Conservation (phyloP, 2,113 vertebrate species). For the Hippocampus barbouri region DNA sequence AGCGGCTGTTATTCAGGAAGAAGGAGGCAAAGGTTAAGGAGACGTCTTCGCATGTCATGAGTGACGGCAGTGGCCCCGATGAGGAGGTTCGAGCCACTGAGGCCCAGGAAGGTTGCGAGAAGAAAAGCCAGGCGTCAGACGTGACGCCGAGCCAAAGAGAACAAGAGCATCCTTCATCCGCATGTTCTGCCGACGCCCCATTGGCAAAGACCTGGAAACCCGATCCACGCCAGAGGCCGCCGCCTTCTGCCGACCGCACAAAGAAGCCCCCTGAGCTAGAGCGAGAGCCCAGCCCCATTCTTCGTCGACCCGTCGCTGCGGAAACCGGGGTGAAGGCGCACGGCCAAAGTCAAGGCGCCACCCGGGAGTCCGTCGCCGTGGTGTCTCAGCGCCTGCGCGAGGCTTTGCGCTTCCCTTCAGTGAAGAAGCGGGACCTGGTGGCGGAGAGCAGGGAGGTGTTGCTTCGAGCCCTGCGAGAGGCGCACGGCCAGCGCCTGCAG, state of each 20-base stretch:
- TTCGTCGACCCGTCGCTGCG: neutral
- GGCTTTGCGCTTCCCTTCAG: conserved; percentile 52
- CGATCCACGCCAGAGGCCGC: conserved; percentile 9
- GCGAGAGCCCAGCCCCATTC: conserved; percentile 10
- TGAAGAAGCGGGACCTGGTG: conserved; percentile 61
- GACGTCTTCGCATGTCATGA: conserved; percentile 14
- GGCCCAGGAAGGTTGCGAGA: neutral
- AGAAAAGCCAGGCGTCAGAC: neutral
- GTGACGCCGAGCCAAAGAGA: neutral
- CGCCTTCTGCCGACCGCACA: conserved; percentile 20
- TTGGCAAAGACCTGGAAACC: conserved; percentile 4
- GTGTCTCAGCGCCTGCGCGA: conserved; percentile 63
- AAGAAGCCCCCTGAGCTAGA: neutral
- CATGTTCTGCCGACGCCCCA: conserved; percentile 7
- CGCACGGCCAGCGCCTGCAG: conserved; percentile 68
- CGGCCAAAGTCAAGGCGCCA: neutral
- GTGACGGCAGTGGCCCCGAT: conserved; percentile 5
- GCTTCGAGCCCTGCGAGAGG: conserved; percentile 56
- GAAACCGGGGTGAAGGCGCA: conserved; percentile 11
- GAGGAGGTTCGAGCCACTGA: conserved; percentile 7
- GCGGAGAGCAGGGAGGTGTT: conserved; percentile 70
- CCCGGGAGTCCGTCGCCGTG: conserved; percentile 20
- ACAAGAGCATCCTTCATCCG: conserved; percentile 12
- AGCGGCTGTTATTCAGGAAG: conserved; percentile 64
- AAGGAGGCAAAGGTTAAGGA: conserved; percentile 19